Conservation (phyloP, 2,113 vertebrate genomes). For the Tetrax tetrax region DNA sequence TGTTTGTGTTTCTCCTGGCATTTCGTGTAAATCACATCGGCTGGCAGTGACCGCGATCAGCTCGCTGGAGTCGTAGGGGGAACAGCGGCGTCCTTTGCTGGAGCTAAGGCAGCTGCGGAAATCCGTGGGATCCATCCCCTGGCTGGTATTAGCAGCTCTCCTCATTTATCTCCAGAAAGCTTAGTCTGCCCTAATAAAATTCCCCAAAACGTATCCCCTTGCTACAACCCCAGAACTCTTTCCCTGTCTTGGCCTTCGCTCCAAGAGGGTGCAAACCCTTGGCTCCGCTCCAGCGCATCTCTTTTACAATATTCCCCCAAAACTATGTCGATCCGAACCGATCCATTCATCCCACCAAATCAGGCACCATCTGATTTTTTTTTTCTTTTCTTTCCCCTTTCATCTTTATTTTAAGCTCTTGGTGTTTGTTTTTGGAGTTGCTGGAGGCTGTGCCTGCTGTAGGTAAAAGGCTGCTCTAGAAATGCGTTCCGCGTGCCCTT, state of each 20-base stretch:
- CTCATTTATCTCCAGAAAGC: not conserved
- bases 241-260: not conserved
- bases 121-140: not conserved
- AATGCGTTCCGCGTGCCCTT: not conserved
- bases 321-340: rapidly evolving
- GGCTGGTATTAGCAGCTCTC: not conserved
- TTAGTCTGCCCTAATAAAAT: not conserved
- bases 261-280: rapidly evolving
- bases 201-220: not conserved
- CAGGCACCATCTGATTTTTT: rapidly evolving
- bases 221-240: not conserved
- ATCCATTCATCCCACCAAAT: not conserved
- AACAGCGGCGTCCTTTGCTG: no score
- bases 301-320: not conserved
- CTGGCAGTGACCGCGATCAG: rapidly evolving
- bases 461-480: not conserved
- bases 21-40: rapidly evolving
- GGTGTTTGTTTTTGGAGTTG: not conserved
- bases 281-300: rapidly evolving
- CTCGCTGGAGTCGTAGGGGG: not conserved
- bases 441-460: not conserved
- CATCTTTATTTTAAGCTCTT: not conserved
- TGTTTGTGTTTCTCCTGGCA: not conserved
- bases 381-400: no score
- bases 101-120: not conserved